Base-by-base conservation (phyloP, 2,113 vertebrate genomes). In the Ornithorhynchus anatinus region DNA sequence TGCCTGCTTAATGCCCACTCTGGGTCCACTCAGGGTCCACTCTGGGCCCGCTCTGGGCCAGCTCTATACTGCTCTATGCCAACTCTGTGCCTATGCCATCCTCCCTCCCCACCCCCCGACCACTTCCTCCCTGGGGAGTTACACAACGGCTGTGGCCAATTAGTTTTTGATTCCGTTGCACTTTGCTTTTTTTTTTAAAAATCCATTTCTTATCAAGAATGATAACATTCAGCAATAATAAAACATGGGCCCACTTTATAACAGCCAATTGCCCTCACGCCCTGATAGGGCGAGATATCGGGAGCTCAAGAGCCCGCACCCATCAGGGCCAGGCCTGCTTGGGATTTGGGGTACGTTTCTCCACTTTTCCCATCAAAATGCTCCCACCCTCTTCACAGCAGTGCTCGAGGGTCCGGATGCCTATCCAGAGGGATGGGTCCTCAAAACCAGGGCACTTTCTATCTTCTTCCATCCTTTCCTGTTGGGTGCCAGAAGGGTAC, bases 231-330 rank as follows among this genome's bases (percentile, higher is more conserved):
- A 82, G 78, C 84, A 58, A 62, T 68, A 89, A 88, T 84, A 88
- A 89, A 93, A 89, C 80, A 54, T 20, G 77, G 89, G 89, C 89
- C 86, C 88, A 88, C 89, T 90, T 88, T 86, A 88, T 87, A 81
- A 79, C 89, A 90, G 89, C 89, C 88, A 91, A 92, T 92, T 90
- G 80, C 88, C 73, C 80, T 86, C 86, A 92, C 89, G 10, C 92
- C 93, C 90, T 92, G 89, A 81, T 89, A 58, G 63, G 7, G 70
- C 20, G 83, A 90, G 86, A 75, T n/a, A n/a, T n/a, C 32, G 3
- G 31, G 12, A 47, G 47, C 69, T n/a, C 32, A 3, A 29, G 12
- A 47, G 47, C 69, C 42, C 3, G 1, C 1, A 35, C 11, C 5
- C n/a, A n/a, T n/a, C n/a, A n/a, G n/a, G n/a, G n/a, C n/a, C n/a